Base-by-base conservation (phyloP, 2,797 vertebrate genomes). In the Rhinogobio ventralis region DNA sequence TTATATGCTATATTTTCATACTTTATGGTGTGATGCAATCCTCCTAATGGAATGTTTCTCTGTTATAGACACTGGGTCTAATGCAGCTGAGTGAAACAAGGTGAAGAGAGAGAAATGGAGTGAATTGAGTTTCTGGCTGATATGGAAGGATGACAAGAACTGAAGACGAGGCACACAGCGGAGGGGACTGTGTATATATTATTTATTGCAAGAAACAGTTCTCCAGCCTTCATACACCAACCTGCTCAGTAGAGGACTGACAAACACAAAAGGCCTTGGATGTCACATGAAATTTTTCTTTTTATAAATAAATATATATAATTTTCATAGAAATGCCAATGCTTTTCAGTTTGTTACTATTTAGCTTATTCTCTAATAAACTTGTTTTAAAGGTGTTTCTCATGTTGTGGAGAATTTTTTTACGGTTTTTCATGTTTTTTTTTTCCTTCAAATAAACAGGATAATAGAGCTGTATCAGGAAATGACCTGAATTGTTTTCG, bases 11-110 rank as follows among this genome's bases (percentile, higher is more conserved):
- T 19, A 19, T 20, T 19, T 60, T 60, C 23, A 11, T 87, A 87
- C 19, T 11, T 79, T 62, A 5, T 33, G 19, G 0, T 72, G 39
- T 62, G 19, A 62, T 46, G 46, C 23, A 39, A 5, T 69, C 49
- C 17, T 60, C 4, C 14, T 69, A 13, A 62, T 64, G 13, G 23
- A 46, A 49, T 66, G 3, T 1, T 30, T 36, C 77, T n/a, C 81
- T 90, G 79, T 89, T 90, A 80, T 90, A 98, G 97, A 98, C 92
- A 97, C 95, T 53, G 96, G 96, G 88, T 97, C 96, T 89, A 96
- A 93, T 84, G 93, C 96, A 89, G 92, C 95, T 60, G 97, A 97
- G 93, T 96, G 94, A 96, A 86, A 88, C 86, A 85, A 53, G 86
- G 86, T 36, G 30, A 64, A 51, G 68, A 74, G 53, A 49, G 45